phyloP scores from a whole-genome alignment of 1,140 invertebrate species.

The Araneus ventricosus region DNA sequence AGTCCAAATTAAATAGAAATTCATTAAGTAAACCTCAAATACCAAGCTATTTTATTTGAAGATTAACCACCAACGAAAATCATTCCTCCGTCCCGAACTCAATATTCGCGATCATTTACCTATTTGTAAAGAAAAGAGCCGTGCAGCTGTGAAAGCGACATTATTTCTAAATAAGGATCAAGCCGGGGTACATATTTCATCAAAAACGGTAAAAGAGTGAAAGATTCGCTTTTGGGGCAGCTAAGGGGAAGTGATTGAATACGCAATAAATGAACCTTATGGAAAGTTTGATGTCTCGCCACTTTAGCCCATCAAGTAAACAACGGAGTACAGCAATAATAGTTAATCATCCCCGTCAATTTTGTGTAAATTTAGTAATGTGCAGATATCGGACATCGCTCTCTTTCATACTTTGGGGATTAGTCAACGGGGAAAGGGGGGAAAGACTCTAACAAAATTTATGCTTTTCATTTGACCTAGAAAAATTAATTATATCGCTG shows the following conservation, averaged over 20 bases:
- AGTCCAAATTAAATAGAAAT: background rate
- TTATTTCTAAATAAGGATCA: conserved; percentile 30
- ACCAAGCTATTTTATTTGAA: background rate
- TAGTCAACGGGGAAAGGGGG: background rate
- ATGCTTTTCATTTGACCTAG: conserved; percentile 9
- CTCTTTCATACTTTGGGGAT: conserved; percentile 43
- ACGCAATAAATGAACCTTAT: conserved; percentile 43
- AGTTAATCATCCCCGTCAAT: conserved; percentile 52
- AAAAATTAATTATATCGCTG: conserved; percentile 21
- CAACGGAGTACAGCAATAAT: conserved; percentile 55
- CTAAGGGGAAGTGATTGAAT: conserved; percentile 53
- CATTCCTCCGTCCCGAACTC: background rate
- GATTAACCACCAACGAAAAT: background rate
- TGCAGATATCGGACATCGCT: conserved; percentile 56
- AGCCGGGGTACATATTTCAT: background rate
- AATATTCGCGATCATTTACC: background rate
- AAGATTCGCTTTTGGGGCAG: background rate
- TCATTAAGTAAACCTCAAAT: background rate
- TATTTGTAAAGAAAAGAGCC: background rate
- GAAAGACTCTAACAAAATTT: conserved; percentile 10
- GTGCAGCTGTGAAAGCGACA: background rate
- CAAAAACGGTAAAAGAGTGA: conserved; percentile 48
- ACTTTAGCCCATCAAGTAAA: conserved; percentile 56
- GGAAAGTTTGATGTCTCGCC: conserved; percentile 47
- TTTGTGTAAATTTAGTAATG: conserved; percentile 57